Base-by-base conservation (phyloP, 1,140 invertebrate species). In the Drosophila fuyamai region DNA sequence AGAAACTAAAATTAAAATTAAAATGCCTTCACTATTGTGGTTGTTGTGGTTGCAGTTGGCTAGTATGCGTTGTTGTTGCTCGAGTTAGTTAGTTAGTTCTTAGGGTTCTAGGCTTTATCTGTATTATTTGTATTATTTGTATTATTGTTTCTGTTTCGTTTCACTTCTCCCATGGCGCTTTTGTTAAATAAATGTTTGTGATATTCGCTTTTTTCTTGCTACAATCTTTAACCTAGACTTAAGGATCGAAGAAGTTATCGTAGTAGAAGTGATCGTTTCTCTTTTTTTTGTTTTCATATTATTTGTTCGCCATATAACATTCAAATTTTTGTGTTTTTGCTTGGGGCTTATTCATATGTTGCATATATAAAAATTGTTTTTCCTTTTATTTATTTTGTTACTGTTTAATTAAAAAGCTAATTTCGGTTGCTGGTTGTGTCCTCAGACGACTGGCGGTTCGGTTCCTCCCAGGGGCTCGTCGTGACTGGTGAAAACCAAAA, bases 401-500 rank as follows among this genome's bases (percentile, higher is more conserved):
- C 51, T 71, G 38, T 57, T 70, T 61, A 81, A 81, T 77, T 81
- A 75, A 85, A 91, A 90, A 84, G 78, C 83, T 91, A 91, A 70
- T 68, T 77, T 53, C 47, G 74, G 51, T 72, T 76, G 59, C 38
- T 76, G 55, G 32, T 55, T 70, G 63, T 72, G 53, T 67, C 62
- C 78, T 83, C 78, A 91, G 75, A 90, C 84, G 65, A 90, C 89
- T 79, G 89, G 84, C 63, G 89, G 89, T 77, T 91, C 90, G 54
- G 89, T 90, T 63, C 85, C 90, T 40, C 80, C 89, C 40, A 55
- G 53, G 51, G 55, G 57, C 16, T 89, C 84, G 61, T 91, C 74
- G 53, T 74, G 57, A 66, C 83, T 91, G 14, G 32, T 46, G 12
- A 70, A 23, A 44, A 41, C 58, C 66, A 57, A 53, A 58, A 56